Evolutionary conservation across 2,888 invertebrate species (phyloP).

Genomic region (Seladonia tumulorum): DNA sequence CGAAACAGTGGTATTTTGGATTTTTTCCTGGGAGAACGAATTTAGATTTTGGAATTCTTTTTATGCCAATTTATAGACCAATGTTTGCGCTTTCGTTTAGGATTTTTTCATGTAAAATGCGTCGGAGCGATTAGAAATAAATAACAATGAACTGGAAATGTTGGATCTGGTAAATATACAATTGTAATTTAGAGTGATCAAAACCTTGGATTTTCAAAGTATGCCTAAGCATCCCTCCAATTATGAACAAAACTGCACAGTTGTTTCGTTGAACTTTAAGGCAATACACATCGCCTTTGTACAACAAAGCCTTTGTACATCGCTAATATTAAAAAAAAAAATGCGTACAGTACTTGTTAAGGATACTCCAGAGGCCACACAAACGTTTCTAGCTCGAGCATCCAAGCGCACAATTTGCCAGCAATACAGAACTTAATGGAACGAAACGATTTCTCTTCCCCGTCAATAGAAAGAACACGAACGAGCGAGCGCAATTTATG

Average conservation of each 20-base stretch:
- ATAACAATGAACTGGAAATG: too few species aligned
- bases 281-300: neutral
- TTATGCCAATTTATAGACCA: neutral
- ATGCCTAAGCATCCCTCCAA: too few species aligned
- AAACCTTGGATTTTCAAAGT: neutral
- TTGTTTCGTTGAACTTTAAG: neutral
- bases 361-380: neutral
- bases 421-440: conserved; percentile 1
- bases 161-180: too few species aligned
- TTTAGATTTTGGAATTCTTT: neutral
- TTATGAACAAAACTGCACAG: neutral
- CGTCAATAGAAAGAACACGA: neutral
- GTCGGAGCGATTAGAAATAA: too few species aligned
- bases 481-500: neutral
- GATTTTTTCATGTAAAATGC: neutral
- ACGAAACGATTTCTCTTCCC: neutral
- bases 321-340: neutral
- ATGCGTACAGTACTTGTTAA: neutral
- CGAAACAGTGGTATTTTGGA: too few species aligned
- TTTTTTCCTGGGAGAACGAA: neutral
- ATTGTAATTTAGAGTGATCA: neutral
- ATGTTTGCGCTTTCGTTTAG: neutral
- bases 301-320: neutral
- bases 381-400: neutral
- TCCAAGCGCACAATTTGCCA: neutral